Evolutionary conservation across 2,113 vertebrate genomes (phyloP), one percentile per base, ranked within the genome.

Genomic region (Phylloscopus trochilus): DNA sequence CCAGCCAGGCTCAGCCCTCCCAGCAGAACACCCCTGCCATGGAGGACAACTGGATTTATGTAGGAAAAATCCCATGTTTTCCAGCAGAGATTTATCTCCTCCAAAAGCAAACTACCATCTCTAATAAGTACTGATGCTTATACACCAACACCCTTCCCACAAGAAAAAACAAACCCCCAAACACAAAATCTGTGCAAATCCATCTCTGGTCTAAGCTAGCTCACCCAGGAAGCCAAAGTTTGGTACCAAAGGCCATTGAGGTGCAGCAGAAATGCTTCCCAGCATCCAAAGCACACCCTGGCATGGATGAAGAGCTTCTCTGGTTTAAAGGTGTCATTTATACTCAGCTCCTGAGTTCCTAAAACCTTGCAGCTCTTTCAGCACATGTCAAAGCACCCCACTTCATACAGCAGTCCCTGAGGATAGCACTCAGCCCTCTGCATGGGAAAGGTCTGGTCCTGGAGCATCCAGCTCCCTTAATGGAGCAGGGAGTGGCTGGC

Each of bases 181-280:
- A 85, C 49, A 33, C 46, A 80, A 90, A 87, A 74, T 19, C 88
- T 75, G 73, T 91, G 87, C 79, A 92, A 88, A 93, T 18, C 33
- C 22, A 85, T n/a, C 79, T 69, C 84, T 70, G 60, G 33, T 67
- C 56, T 41, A 62, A 69, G 8, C 43, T 43, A 94, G 44, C 19
- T 7, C 39, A 80, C 30, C 33, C 55, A 46, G 2, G 3, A 88
- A 86, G 47, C 56, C 2, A 0, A 62, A 94, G 22, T 21, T 72
- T 2, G 14, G 64, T 67, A 90, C 49, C 56, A 46, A 93, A 82
- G 9, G 18, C 28, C 66, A 43, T n/a, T 2, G 4, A 85, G 41
- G 69, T 30, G 51, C 55, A 77, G 55, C 46, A 92, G 58, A 84
- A 60, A 77, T 1, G 1, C 39, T 51, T 83, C 21, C 76, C 72